Evolutionary conservation across 2,888 invertebrate genomes (phyloP), one percentile per base, ranked within the genome.

Genomic region (Phaedon cochleariae): DNA sequence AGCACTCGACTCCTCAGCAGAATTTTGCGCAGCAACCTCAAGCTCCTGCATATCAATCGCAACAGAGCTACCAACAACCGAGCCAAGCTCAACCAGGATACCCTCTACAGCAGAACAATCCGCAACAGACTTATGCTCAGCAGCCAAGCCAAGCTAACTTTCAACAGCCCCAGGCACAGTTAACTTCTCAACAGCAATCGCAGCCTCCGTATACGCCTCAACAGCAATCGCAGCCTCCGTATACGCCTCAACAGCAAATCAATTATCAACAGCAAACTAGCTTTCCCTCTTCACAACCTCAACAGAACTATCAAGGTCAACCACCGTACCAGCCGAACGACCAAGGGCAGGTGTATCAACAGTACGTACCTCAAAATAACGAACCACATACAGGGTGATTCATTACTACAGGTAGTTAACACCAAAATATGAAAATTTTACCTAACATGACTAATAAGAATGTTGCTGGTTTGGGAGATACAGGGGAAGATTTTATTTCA

Each of bases 251-350:
- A 10, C 60, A 60, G 20, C 54, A 48, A 34, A 46, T 62, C 15
- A 17, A 31, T 49, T 49, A 20, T 41, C 74, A 73, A 26, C 69
- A 69, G 45, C 76, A 74, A 48, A 75, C 73, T 55, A 85, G 85
- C 51, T 74, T 73, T 21, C 55, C 57, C 26, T 26, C 60, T 7
- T 41, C 57, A 29, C 65, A 59, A 6, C 55, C 57, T 18, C 65
- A 59, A 18, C 66, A 66, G 29, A 52, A 22, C 18, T 68, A 62
- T 58, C 62, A 51, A 62, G 67, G 69, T 20, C 72, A 72, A 21
- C 75, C 73, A 48, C 62, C 63, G 31, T 54, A 59, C 26, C 64
- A 59, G 48, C 54, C 53, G 26, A 53, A 26, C 34, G 72, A 74
- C 17, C 70, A 71, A 29, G 74, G 73, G 52, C 74, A 71, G 51